These are phyloP conservation scores for Tenthredo mesomela DNA, from an alignment of 2,888 invertebrate genomes.

Conservation along the genomic window DNA sequence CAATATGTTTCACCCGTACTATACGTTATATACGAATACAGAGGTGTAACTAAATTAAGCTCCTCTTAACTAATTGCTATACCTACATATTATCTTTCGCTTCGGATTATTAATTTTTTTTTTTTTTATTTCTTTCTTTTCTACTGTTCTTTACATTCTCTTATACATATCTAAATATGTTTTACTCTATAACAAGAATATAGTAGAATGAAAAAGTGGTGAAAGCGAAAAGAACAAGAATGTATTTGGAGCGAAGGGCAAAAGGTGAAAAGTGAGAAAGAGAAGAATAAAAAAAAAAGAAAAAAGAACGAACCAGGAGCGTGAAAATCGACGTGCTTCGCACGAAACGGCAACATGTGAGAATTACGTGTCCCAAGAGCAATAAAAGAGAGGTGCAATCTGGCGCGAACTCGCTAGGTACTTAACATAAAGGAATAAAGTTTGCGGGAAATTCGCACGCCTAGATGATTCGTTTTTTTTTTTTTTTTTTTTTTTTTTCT, in stretches of 20 bases:
- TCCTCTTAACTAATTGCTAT: background rate
- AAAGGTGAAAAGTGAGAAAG: conserved; percentile 8
- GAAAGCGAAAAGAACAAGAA: background rate
- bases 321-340: conserved; percentile 47
- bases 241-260: background rate
- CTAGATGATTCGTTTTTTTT: conserved; percentile 3
- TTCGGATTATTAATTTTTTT: background rate
- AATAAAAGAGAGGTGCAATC: conserved; percentile 46
- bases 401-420: conserved; percentile 39
- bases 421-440: conserved; percentile 38
- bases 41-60: background rate
- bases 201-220: background rate
- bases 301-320: background rate
- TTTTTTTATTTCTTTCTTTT: background rate
- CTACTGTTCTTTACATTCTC: background rate
- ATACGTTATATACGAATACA: background rate
- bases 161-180: no score
- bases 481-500: background rate
- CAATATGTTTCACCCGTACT: background rate
- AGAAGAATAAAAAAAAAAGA: background rate
- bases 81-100: no score
- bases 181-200: background rate
- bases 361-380: conserved; percentile 45
- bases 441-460: background rate
- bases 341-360: conserved; percentile 44